These are phyloP conservation scores for Glyptemys insculpta DNA, from an alignment of 2,797 vertebrate species.

Conservation along the genomic window DNA sequence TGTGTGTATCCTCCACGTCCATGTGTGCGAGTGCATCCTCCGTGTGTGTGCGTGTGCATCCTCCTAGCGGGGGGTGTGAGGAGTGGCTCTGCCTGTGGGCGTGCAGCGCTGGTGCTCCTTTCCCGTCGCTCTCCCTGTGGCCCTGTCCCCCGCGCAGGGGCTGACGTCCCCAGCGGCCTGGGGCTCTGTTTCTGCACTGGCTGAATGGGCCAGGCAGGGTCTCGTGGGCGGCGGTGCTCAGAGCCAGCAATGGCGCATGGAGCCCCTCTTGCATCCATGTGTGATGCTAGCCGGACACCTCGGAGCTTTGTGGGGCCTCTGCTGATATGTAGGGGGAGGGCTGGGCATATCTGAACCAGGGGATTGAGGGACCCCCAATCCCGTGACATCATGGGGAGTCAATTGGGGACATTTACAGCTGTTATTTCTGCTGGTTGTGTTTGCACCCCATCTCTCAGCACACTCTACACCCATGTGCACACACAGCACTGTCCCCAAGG, in stretches of 20 bases:
- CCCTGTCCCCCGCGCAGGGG: rapidly evolving
- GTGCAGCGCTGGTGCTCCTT: slow-evolving; percentile 8
- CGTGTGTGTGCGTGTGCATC: rapidly evolving
- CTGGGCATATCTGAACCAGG: not conserved
- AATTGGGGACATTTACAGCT: not conserved
- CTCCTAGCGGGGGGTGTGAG: not conserved
- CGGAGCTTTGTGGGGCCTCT: not conserved
- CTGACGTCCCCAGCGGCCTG: rapidly evolving
- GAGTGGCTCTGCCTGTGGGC: not conserved
- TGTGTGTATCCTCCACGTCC: not conserved
- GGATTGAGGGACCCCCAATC: not conserved
- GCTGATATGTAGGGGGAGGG: not conserved
- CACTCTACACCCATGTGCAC: not conserved
- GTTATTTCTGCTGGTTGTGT: not conserved
- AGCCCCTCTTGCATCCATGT: rapidly evolving
- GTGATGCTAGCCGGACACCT: not conserved
- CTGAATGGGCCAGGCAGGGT: not conserved
- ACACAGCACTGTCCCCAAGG: not conserved
- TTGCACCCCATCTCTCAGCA: not conserved
- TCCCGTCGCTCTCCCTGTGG: not conserved
- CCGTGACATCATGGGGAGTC: not conserved
- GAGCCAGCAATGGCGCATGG: not conserved
- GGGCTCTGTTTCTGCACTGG: not conserved
- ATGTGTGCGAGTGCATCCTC: rapidly evolving
- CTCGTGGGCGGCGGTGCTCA: not conserved